Percentiles rank a stretch among this genome's conserved stretches.
These are phyloP conservation scores for Argyresthia albistria DNA, from an alignment of 2,888 invertebrate genomes.

Conservation along the genomic window DNA sequence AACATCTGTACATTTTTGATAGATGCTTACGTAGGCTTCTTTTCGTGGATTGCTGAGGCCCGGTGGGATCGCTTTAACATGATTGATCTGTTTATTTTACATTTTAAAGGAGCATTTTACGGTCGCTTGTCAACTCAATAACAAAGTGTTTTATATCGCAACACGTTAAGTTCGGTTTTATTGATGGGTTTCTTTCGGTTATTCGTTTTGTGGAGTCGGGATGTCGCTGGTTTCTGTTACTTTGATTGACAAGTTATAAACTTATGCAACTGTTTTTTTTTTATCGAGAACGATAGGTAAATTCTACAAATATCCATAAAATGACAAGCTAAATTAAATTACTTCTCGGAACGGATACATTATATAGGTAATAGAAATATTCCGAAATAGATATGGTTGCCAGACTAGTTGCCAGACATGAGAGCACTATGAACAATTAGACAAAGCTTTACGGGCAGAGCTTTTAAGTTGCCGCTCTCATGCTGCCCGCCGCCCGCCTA, in stretches of 20 bases:
- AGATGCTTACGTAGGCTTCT: slow-evolving; percentile 71
- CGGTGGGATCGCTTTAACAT: slow-evolving; percentile 70
- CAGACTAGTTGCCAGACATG: too few relatives aligned
- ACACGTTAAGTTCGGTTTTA: slow-evolving; percentile 68
- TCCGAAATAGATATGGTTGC: too few relatives aligned
- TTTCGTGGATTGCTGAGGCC: slow-evolving; percentile 65
- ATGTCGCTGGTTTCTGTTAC: not conserved
- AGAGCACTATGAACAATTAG: too few relatives aligned
- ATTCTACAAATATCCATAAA: too few relatives aligned
- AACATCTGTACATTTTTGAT: slow-evolving; percentile 69
- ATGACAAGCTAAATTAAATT: too few relatives aligned
- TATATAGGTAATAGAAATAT: too few relatives aligned
- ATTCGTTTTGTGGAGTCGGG: slow-evolving; percentile 21
- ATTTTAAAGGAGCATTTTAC: slow-evolving; percentile 72
- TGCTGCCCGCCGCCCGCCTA: slow-evolving; percentile 3
- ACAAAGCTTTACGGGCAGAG: not conserved
- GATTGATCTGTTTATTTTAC: slow-evolving; percentile 74
- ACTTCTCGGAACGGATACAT: too few relatives aligned
- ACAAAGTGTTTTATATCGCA: slow-evolving; percentile 69
- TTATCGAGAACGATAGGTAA: too few relatives aligned
- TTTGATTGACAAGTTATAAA: not conserved
- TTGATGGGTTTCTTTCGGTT: slow-evolving; percentile 68
- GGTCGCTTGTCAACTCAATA: slow-evolving; percentile 73
- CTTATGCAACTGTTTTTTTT: not conserved
- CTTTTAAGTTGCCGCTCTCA: not conserved